These are phyloP conservation scores for Serranus cabrilla DNA, from an alignment of 2,797 vertebrate species.

Conservation along the genomic window DNA sequence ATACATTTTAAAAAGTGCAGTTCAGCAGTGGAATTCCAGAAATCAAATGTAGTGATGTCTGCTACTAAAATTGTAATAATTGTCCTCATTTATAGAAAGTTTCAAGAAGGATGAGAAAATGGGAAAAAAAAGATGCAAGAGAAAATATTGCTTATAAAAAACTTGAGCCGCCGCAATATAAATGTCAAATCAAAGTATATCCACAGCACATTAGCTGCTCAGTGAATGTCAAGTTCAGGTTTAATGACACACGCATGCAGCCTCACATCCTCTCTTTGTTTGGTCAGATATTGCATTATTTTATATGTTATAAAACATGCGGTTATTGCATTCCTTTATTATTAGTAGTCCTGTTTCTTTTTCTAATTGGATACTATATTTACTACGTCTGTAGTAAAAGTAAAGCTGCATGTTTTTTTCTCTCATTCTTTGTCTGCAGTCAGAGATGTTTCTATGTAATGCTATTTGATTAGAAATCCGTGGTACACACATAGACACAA, in stretches of 20 bases:
- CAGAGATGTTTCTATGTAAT: not conserved
- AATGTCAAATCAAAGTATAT: conserved; percentile 55
- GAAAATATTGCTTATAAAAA: conserved; percentile 32
- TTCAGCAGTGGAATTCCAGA: conserved; percentile 4
- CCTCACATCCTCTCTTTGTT: conserved; percentile 24
- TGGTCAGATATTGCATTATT: conserved; percentile 36
- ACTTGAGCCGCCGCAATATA: conserved; percentile 19
- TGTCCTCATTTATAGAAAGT: conserved; percentile 15
- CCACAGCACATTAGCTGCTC: conserved; percentile 40
- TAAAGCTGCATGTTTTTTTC: not conserved
- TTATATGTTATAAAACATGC: conserved; percentile 26
- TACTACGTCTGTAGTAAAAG: not conserved
- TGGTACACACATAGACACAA: not conserved
- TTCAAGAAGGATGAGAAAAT: conserved; percentile 15
- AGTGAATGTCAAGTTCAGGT: conserved; percentile 48
- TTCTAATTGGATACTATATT: conserved; percentile 19
- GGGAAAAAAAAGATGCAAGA: not conserved
- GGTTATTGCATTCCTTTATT: conserved; percentile 23
- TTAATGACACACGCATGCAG: conserved; percentile 31
- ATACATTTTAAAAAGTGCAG: not conserved
- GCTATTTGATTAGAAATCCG: conserved; percentile 1
- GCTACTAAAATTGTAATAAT: conserved; percentile 16
- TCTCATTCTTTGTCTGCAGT: not conserved
- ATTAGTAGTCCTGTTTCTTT: not conserved
- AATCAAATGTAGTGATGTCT: conserved; percentile 9